Conservation (phyloP, 2,113 vertebrate genomes). For the Dipodomys spectabilis region DNA sequence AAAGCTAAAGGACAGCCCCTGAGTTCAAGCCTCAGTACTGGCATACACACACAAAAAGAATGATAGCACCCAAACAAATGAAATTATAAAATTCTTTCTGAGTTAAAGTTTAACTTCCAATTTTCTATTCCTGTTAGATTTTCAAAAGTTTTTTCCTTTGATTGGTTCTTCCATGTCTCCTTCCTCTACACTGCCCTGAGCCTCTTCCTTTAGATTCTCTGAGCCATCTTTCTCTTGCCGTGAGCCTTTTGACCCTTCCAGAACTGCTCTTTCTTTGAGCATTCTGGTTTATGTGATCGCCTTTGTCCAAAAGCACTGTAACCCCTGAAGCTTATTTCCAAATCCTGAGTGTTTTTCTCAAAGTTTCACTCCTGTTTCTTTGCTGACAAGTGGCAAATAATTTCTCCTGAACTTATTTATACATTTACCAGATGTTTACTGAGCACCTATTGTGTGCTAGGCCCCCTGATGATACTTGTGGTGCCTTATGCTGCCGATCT, state of each 20-base stretch:
- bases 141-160: background rate
- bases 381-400: constrained; percentile 21
- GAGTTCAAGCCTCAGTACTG: too few species aligned
- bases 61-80: background rate
- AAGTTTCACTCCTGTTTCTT: constrained; percentile 41
- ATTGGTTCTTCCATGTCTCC: background rate
- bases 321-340: constrained; percentile 17
- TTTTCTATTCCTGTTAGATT: constrained; percentile 22
- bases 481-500: constrained; percentile 11
- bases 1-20: too few species aligned
- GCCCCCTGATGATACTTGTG: background rate
- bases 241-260: constrained; percentile 19
- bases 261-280: background rate
- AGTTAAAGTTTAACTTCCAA: constrained; percentile 22
- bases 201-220: constrained; percentile 13
- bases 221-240: background rate
- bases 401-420: constrained; percentile 42
- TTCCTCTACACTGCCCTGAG: background rate
- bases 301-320: background rate
- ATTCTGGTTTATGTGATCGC: background rate
- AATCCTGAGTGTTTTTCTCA: constrained; percentile 32
- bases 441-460: background rate
- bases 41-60: too few species aligned
- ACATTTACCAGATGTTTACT: constrained; percentile 38
- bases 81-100: constrained; percentile 18